Base-by-base conservation (phyloP, 1,140 invertebrate genomes). In the Probaryconus sp. region DNA sequence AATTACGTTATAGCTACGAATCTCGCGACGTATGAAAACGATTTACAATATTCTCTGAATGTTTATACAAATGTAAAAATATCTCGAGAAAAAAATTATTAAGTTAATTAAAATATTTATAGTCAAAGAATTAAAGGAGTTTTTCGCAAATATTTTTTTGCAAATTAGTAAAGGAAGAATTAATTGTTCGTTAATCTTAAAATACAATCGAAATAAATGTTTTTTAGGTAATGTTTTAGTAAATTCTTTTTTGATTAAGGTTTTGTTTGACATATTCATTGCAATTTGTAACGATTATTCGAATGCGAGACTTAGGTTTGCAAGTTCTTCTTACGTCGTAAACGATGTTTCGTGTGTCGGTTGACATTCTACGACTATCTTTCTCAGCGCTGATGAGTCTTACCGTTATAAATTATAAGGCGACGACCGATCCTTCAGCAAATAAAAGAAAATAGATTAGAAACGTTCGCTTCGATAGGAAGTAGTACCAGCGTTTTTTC, bases 361-460 rank as follows among this genome's bases (percentile, higher is more conserved):
- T 67, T 48, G 51, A 50, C 43, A 50, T 50, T 50, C 26, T 35
- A 42, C 26, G 48, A 40, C 18, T 42, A 42, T 37, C 35, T 33
- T 56, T 50, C 43, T 28, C 20, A n/a, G 21, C 13, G 18, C 11
- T 33, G 64, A 56, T 43, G 35, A 67, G 33, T 64, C 40, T 18
- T 7, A 51, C 67, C 50, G 55, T 58, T 67, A 50, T 56, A 53
- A 65, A 69, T 31, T 56, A 48, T 21, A 50, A 30, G 16, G 45
- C 37, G 47, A 33, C 50, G 50, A 65, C 17, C 26, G 47, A 64
- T 30, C 35, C 30, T 30, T 42, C 21, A 50, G 51, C 56, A 63
- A 75, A 65, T 69, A 69, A 69, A 55, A 58, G 47, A 65, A 69
- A 53, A 47, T 61, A 43, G 37, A 64, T 42, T 47, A 28, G n/a